phyloP scores from a whole-genome alignment of 2,113 vertebrate genomes.

The Melanocharis versteri region DNA sequence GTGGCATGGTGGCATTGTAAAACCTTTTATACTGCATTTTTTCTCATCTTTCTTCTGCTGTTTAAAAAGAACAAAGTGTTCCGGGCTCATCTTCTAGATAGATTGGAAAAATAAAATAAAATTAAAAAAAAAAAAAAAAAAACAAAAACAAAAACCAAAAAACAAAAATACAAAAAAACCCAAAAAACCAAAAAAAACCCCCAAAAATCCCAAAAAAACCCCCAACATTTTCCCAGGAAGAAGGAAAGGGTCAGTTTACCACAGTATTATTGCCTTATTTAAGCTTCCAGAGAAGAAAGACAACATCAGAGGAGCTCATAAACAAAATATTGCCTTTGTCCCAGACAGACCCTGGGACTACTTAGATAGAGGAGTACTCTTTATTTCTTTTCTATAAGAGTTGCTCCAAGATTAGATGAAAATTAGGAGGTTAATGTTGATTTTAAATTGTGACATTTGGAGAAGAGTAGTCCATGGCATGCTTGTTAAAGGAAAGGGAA shows the following conservation, averaged over 20 bases:
- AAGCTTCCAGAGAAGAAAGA: not conserved
- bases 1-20: not conserved
- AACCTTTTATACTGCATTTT: not conserved
- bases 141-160: no score
- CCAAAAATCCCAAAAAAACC: no score
- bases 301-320: not conserved
- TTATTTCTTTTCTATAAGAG: not conserved
- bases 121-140: no score
- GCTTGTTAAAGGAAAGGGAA: not conserved
- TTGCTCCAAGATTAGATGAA: not conserved
- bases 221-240: not conserved
- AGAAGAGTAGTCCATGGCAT: fast-evolving
- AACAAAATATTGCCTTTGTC: not conserved
- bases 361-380: not conserved
- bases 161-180: no score
- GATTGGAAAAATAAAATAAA: no score
- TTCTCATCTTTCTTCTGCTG: not conserved
- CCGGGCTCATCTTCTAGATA: not conserved
- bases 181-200: no score
- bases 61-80: not conserved
- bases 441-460: not conserved
- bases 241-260: not conserved
- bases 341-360: not conserved
- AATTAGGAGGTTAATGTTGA: not conserved
- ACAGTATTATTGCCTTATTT: not conserved